Percentiles rank a stretch among this genome's conserved stretches.
These are phyloP conservation scores for Habroteleia sp. DNA, from an alignment of 2,888 invertebrate species.

Conservation along the genomic window DNA sequence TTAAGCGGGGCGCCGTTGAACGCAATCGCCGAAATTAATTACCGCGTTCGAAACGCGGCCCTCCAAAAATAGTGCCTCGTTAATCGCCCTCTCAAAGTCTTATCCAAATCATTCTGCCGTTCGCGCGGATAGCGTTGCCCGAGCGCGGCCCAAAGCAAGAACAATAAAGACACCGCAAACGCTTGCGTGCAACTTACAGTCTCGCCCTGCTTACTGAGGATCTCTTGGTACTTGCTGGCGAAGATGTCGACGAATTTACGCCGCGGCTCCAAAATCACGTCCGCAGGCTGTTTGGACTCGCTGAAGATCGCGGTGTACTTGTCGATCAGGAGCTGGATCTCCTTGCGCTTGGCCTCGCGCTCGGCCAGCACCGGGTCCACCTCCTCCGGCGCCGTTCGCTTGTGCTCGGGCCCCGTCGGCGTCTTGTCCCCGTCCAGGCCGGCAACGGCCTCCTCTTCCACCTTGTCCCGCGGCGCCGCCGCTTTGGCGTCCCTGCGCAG, in stretches of 20 bases:
- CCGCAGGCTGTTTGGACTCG: conserved; percentile 77
- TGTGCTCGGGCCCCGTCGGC: neutral
- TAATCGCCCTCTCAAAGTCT: conserved; percentile 10
- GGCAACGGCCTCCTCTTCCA: neutral
- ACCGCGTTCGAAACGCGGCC: conserved; percentile 29
- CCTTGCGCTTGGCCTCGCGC: conserved; percentile 90
- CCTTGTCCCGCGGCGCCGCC: neutral
- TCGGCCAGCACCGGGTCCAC: conserved; percentile 85
- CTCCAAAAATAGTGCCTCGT: conserved; percentile 23
- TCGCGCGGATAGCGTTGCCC: too few relatives aligned
- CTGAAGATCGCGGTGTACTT: conserved; percentile 89
- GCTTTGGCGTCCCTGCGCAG: neutral
- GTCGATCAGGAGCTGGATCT: conserved; percentile 90
- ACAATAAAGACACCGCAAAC: neutral
- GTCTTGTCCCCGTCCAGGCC: conserved; percentile 55
- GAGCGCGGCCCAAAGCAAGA: neutral
- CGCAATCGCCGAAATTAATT: conserved; percentile 26
- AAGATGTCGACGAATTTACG: conserved; percentile 75
- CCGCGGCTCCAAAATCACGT: conserved; percentile 12
- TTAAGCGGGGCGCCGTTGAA: conserved; percentile 26
- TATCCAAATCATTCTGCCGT: conserved; percentile 5
- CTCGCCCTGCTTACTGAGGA: conserved; percentile 62
- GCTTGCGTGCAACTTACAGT: conserved; percentile 69
- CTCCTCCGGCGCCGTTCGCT: conserved; percentile 79
- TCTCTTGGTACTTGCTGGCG: conserved; percentile 78